Evolutionary conservation across 1,140 invertebrate genomes (phyloP).

Genomic region (Oreohelix idahoensis): DNA sequence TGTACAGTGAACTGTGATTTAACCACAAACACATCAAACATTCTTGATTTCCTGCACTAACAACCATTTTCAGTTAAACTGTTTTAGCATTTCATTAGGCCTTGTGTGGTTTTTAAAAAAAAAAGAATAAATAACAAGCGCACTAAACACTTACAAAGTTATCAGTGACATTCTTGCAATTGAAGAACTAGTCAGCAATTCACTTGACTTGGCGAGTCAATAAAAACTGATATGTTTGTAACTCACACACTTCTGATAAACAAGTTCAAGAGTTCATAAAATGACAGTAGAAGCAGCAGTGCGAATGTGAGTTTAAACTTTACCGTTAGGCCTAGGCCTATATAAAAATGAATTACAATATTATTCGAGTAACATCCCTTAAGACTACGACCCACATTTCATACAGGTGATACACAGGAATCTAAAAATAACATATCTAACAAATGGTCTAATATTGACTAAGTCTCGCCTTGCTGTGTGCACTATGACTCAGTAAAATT

Average conservation of each 20-base stretch:
- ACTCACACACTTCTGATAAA: no score
- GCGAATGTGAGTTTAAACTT: no score
- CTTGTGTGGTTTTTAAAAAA: no score
- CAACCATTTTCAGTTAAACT: no score
- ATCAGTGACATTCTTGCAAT: not conserved
- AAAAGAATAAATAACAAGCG: not conserved
- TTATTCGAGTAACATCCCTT: not conserved
- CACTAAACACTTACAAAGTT: slow-evolving; percentile 11
- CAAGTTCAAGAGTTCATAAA: no score
- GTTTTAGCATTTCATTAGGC: no score
- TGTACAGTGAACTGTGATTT: no score
- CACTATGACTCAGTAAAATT: not conserved
- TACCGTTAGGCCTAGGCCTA: no score
- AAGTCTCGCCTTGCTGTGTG: not conserved
- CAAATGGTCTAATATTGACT: not conserved
- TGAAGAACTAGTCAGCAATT: not conserved
- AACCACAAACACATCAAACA: no score
- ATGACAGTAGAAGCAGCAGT: no score
- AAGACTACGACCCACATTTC: not conserved
- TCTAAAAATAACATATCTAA: not conserved
- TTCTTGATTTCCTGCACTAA: no score
- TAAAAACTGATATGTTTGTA: no score
- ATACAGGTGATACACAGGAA: not conserved
- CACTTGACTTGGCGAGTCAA: not conserved
- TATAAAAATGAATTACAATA: not conserved